phyloP scores from a whole-genome alignment of 2,888 invertebrate genomes.

The Diarsia rubi region DNA sequence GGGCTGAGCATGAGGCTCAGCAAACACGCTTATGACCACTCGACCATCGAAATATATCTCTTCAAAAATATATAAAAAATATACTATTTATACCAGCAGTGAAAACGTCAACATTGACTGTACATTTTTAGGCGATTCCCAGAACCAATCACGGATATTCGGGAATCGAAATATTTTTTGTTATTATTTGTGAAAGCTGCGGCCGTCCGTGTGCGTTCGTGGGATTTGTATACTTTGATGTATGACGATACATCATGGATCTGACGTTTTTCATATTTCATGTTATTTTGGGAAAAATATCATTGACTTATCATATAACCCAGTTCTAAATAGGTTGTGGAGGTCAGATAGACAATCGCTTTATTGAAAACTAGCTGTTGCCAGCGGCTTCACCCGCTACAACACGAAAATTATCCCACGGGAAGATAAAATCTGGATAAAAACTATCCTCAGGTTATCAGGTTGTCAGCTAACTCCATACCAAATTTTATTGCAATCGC shows the following conservation, averaged over 20 bases:
- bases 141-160: constrained; percentile 19
- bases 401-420: no score
- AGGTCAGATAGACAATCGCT: no score
- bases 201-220: background rate
- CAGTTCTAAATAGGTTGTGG: no score
- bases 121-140: constrained; percentile 24
- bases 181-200: constrained; percentile 11
- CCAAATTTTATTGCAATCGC: no score
- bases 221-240: constrained; percentile 2
- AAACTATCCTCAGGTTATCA: no score
- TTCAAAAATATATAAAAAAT: background rate
- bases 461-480: no score
- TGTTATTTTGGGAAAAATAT: background rate
- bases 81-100: constrained; percentile 5
- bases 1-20: no score
- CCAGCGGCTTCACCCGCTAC: no score
- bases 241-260: background rate
- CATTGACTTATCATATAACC: no score
- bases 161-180: constrained; percentile 1
- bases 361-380: no score
- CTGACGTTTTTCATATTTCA: constrained; percentile 1
- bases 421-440: no score
- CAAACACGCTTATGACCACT: no score
- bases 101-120: constrained; percentile 30
- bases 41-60: background rate